phyloP scores from a whole-genome alignment of 1,140 invertebrate genomes.

The Atopsyche davidsoni region DNA sequence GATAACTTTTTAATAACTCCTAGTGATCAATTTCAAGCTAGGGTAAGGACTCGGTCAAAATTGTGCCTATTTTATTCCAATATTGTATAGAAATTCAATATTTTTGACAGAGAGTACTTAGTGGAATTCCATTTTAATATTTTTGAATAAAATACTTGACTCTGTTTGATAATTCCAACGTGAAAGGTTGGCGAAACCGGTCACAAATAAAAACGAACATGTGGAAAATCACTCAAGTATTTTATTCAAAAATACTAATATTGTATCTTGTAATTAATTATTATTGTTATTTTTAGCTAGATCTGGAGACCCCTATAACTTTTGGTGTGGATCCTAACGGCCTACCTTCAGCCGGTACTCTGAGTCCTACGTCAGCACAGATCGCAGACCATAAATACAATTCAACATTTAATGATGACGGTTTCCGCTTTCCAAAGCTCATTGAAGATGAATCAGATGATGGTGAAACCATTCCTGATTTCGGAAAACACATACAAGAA shows the following conservation, averaged over 20 bases:
- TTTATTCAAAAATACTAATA: neutral
- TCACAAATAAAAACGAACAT: no score
- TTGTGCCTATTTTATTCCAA: no score
- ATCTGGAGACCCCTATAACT: constrained; percentile 44
- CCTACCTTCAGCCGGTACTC: constrained; percentile 18
- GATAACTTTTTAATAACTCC: constrained; percentile 37
- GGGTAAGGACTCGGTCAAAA: constrained; percentile 9
- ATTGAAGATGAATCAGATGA: constrained; percentile 36
- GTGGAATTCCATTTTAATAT: no score
- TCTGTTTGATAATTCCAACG: no score
- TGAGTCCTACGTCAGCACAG: constrained; percentile 20
- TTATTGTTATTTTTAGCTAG: constrained; percentile 37
- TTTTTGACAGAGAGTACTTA: no score
- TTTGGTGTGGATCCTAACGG: constrained; percentile 21
- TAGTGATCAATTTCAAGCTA: constrained; percentile 34
- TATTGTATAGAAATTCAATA: neutral
- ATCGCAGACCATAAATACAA: neutral
- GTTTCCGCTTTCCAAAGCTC: constrained; percentile 42
- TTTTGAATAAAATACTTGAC: no score
- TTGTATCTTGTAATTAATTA: neutral
- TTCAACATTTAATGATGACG: constrained; percentile 31
- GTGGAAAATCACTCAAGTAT: no score
- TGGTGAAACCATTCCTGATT: constrained; percentile 24
- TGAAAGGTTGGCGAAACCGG: no score
- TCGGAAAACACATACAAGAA: constrained; percentile 1